Base-by-base conservation (phyloP, 1,140 invertebrate genomes). In the Leptinotarsa undecemlineata region DNA sequence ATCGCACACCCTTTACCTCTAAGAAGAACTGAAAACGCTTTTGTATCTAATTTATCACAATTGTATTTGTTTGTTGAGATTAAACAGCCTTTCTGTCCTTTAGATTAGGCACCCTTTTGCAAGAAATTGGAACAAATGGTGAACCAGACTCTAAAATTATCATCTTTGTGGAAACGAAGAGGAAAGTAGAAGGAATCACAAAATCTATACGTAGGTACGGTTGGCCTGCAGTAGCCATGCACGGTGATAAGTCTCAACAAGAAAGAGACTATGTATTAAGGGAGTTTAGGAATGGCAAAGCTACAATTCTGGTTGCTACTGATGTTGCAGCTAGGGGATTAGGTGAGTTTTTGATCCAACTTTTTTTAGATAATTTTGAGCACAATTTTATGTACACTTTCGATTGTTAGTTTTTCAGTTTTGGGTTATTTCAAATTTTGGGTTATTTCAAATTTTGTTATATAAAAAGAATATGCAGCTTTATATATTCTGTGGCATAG, bases 251-350 rank as follows among this genome's bases (percentile, higher is more conserved):
- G 87, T 95, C 95, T 68, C 97, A 99, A 85, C 93, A 94, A 85
- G 96, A 99, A 86, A 89, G 97, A 85, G 97, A 99, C 87, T 96
- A 95, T 90, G 96, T 98, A 74, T 88, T 99, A 69, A 91, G 92
- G 87, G 96, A 98, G 86, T 99, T 99, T 88, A 92, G 96, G 80
- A 91, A 90, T 81, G 96, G 96, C 76, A 92, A 92, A 85, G 92
- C 92, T 71, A 94, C 93, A 70, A 97, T 99, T 86, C 88, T 99
- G 77, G 94, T 99, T 78, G 98, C 98, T 82, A 99, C 98, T 77
- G 98, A 99, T 90, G 97, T 99, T 84, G 98, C 98, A 76, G 97
- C 97, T 76, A 91, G 98, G 85, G 98, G 98, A 85, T 90, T 99
- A 87, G 98, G 98, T 99, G 92, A 91, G 94, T 90, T 57, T 42